A percentile compares a stretch with the other conserved stretches of the same genome.
Conservation (phyloP, 2,888 invertebrate genomes). For the Onchidella celtica region DNA sequence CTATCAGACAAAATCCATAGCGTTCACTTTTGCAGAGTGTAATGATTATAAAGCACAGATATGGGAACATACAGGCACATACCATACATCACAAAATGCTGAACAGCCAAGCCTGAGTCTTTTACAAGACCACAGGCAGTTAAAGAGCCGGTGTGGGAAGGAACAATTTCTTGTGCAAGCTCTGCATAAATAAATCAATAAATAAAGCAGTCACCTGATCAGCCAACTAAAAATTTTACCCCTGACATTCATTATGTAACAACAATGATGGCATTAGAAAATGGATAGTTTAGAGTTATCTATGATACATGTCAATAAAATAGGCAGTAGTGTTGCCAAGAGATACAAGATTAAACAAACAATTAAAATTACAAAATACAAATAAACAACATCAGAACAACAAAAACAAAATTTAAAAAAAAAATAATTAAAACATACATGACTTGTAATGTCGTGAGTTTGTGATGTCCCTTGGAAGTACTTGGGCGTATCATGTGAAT, state of each 20-base stretch:
- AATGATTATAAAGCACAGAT: too few relatives aligned
- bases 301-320: background rate
- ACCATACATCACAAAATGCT: too few relatives aligned
- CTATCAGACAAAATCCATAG: too few relatives aligned
- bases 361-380: background rate
- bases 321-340: background rate
- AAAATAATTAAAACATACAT: constrained; percentile 17
- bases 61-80: too few relatives aligned
- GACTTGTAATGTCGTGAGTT: constrained; percentile 19
- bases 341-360: background rate
- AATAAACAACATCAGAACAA: background rate
- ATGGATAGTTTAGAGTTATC: background rate
- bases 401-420: background rate
- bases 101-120: too few relatives aligned
- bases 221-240: background rate
- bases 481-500: constrained; percentile 47
- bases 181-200: background rate
- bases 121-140: too few relatives aligned
- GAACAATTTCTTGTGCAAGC: too few relatives aligned
- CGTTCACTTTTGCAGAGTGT: too few relatives aligned
- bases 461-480: constrained; percentile 50
- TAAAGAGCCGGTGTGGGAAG: too few relatives aligned
- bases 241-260: background rate
- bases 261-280: background rate
- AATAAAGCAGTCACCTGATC: too few relatives aligned